Base-by-base conservation (phyloP, 2,888 invertebrate genomes). In the Drosophila percnosoma region DNA sequence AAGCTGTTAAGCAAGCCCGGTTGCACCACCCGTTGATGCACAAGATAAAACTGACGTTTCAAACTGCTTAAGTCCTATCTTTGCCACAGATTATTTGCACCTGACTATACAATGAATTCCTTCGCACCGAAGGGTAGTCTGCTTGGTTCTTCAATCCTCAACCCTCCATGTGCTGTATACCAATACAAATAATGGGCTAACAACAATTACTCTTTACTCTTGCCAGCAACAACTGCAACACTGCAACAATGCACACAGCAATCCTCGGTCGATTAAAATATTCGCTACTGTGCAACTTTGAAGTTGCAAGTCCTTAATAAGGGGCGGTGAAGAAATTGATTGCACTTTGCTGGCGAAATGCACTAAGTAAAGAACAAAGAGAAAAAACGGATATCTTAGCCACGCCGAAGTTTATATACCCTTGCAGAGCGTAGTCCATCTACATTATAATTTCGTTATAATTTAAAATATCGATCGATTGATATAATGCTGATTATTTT, bases 271-370 rank as follows among this genome's bases (percentile, higher is more conserved):
- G 55, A 55, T 55, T 55, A 55, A 55, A 55, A 55, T 55, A 55
- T 55, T 27, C 38, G 36, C 55, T 38, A 55, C 55, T 55, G 55
- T 55, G 36, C 27, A 38, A 24, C 55, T 38, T 38, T 27, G 5
- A n/a, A 27, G 38, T 38, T 38, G 27, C 55, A 27, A 38, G 38
- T 38, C 38, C 38, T 27, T n/a, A 55, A 38, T 27, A 27, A 38
- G 38, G 27, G 55, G 55, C 55, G 55, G 55, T n/a, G 55, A 55
- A 55, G 36, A 55, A 55, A 55, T 55, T 55, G 55, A 55, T 55
- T 55, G 55, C 55, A 55, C 27, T 38, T 55, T 55, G 55, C 27
- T 38, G 36, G 38, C 38, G 55, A 55, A 38, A 38, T 24, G 34
- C 21, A 38, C 13, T 55, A 55, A 38, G 38, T 55, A 27, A 55